Conservation (phyloP, 2,888 invertebrate genomes). For the Sycophila texana region DNA sequence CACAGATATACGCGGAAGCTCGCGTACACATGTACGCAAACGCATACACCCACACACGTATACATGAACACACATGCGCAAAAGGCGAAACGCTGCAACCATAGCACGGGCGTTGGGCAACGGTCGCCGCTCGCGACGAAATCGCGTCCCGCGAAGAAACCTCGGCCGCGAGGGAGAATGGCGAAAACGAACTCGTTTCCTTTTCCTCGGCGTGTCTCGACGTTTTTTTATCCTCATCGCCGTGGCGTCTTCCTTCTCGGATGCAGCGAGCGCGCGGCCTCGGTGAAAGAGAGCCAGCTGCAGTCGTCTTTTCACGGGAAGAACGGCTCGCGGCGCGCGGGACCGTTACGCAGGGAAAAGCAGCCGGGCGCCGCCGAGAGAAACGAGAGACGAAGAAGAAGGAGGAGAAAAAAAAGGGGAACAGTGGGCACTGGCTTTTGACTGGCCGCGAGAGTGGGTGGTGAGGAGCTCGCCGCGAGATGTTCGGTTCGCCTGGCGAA, state of each 20-base stretch:
- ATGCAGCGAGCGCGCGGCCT: constrained; percentile 18
- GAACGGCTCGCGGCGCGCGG: neutral
- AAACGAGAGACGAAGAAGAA: constrained; percentile 12
- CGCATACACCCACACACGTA: neutral
- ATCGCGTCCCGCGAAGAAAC: neutral
- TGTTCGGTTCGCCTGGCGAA: neutral
- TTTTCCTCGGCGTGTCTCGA: constrained; percentile 29
- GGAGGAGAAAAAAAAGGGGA: constrained; percentile 21
- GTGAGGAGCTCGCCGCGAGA: neutral
- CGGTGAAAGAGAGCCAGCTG: constrained; percentile 29
- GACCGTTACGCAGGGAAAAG: constrained; percentile 51
- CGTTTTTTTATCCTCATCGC: constrained; percentile 24
- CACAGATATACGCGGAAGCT: neutral
- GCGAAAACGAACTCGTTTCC: constrained; percentile 36
- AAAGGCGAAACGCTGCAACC: neutral
- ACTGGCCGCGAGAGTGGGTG: neutral
- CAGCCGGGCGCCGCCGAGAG: constrained; percentile 4
- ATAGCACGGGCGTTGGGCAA: too few species aligned
- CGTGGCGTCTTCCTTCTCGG: constrained; percentile 31
- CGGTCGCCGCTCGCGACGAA: neutral
- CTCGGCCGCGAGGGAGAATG: neutral
- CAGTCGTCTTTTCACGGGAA: constrained; percentile 26
- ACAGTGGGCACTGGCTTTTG: constrained; percentile 13
- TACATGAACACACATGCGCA: too few species aligned
- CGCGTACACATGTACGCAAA: neutral